Evolutionary conservation across 1,140 invertebrate species (phyloP).

Genomic region (Brachionus plicatilis): DNA sequence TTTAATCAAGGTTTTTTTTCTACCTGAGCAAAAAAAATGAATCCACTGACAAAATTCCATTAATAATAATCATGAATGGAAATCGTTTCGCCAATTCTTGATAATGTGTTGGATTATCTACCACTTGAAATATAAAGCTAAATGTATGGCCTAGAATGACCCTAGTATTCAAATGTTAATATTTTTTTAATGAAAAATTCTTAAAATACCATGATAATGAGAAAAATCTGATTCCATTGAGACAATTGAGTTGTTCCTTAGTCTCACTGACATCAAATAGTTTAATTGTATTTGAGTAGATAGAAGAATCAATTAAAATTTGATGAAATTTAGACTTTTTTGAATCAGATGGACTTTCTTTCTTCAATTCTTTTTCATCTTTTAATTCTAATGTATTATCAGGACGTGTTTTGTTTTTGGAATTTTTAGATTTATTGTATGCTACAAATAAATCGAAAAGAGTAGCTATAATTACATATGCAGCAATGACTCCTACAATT

Average conservation of each 20-base stretch:
- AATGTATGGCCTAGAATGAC: slow-evolving; percentile 79
- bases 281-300: slow-evolving; percentile 7
- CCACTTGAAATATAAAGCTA: slow-evolving; percentile 40
- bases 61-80: slow-evolving; percentile 54
- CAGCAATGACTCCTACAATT: not conserved
- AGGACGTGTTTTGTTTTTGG: not conserved
- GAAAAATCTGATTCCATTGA: slow-evolving; percentile 29
- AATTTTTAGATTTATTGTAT: not conserved
- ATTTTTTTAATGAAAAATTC: slow-evolving; percentile 43
- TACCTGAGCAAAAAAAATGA: slow-evolving; percentile 71
- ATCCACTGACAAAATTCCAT: slow-evolving; percentile 82
- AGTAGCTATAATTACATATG: not conserved
- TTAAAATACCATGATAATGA: not conserved
- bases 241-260: not conserved
- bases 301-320: not conserved
- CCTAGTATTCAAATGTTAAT: slow-evolving; percentile 60
- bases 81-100: slow-evolving; percentile 41
- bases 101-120: slow-evolving; percentile 9
- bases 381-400: not conserved
- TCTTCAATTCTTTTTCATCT: not conserved
- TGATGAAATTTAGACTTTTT: not conserved
- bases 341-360: not conserved
- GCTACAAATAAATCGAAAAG: not conserved
- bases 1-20: not conserved
- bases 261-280: not conserved